A percentile compares a stretch with the other conserved stretches of the same genome.
Conservation (phyloP, 2,797 vertebrate species). For the Iguana delicatissima region DNA sequence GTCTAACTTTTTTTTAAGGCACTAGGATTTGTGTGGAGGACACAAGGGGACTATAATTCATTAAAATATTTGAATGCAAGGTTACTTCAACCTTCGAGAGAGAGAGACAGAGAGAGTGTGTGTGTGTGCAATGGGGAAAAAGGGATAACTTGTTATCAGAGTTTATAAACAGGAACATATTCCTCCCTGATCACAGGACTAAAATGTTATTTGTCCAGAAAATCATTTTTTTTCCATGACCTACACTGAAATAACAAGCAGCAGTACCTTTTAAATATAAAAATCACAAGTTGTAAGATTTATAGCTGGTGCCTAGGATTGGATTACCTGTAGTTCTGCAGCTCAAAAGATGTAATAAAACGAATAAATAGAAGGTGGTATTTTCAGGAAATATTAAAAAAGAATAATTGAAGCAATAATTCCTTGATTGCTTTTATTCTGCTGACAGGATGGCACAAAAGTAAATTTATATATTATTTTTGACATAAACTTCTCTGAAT, state of each 20-base stretch:
- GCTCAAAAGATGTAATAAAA: slow-evolving; percentile 44
- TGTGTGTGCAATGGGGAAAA: neutral
- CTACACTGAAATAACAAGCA: slow-evolving; percentile 30
- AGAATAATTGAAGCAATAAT: slow-evolving; percentile 7
- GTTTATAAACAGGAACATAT: slow-evolving; percentile 9
- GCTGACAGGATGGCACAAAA: neutral
- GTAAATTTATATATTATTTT: neutral
- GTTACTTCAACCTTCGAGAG: slow-evolving; percentile 39
- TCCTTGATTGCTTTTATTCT: neutral
- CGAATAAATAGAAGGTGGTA: slow-evolving; percentile 40
- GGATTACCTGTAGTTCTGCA: slow-evolving; percentile 38
- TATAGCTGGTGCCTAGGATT: slow-evolving; percentile 17
- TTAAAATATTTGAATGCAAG: slow-evolving; percentile 50
- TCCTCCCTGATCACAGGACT: neutral
- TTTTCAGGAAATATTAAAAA: slow-evolving; percentile 22
- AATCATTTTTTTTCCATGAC: neutral
- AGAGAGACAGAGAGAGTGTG: too few relatives aligned
- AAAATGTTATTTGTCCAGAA: neutral
- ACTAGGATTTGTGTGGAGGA: slow-evolving; percentile 39
- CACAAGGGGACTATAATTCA: slow-evolving; percentile 29
- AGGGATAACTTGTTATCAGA: slow-evolving; percentile 30
- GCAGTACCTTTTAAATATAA: slow-evolving; percentile 20
- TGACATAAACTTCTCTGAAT: neutral
- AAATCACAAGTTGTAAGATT: neutral
- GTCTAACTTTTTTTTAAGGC: slow-evolving; percentile 31